Evolutionary conservation across 2,797 vertebrate genomes (phyloP).

Genomic region (Arctocebus calabarensis): DNA sequence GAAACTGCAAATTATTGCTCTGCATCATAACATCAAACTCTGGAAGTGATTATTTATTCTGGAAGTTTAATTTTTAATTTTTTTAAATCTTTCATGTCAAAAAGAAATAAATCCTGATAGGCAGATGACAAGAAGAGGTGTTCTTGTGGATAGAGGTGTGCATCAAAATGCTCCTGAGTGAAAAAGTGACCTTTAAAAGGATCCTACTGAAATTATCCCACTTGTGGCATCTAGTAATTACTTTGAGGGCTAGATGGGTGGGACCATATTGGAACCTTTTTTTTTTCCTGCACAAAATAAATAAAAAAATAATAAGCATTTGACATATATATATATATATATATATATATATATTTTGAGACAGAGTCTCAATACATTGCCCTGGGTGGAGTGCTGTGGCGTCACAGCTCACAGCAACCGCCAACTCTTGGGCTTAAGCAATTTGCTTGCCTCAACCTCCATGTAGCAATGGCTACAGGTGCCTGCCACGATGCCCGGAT

Average conservation of each 20-base stretch:
- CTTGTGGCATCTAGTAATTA: not conserved
- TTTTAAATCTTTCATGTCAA: not conserved
- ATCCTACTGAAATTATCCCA: not conserved
- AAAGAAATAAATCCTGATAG: not conserved
- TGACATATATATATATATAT: not conserved
- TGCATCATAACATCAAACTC: conserved; percentile 46
- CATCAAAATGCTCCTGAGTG: not conserved
- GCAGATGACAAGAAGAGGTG: not conserved
- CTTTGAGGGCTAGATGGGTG: not conserved
- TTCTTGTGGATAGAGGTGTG: not conserved
- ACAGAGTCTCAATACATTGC: too few relatives aligned
- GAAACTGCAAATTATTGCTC: conserved; percentile 69
- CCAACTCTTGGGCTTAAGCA: too few relatives aligned
- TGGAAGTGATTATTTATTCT: conserved; percentile 36
- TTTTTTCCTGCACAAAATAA: not conserved
- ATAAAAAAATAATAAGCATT: not conserved
- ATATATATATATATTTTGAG: too few relatives aligned
- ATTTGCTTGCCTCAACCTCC: too few relatives aligned
- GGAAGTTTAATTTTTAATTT: not conserved
- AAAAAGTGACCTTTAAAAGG: not conserved
- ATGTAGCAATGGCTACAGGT: too few relatives aligned
- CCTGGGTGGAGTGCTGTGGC: too few relatives aligned
- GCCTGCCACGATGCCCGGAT: too few relatives aligned
- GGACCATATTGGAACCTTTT: not conserved
- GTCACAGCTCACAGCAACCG: too few relatives aligned